Percentiles rank a stretch among this genome's conserved stretches.
Evolutionary conservation across 2,888 invertebrate species (phyloP).

Genomic region (Cheilosia pagana): DNA sequence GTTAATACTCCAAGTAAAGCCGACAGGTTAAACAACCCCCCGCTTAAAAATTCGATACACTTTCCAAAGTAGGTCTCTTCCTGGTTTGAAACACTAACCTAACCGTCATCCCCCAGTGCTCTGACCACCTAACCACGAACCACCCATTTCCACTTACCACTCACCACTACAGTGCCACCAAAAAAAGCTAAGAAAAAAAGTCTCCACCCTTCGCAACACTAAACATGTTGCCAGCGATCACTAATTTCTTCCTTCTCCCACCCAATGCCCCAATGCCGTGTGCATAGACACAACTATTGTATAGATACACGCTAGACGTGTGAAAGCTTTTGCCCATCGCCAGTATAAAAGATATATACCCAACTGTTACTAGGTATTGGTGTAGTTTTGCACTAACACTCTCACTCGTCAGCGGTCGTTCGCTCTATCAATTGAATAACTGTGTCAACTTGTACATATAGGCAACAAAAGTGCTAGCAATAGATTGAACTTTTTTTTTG

Average conservation of each 20-base stretch:
- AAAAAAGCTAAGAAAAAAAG: constrained; percentile 2
- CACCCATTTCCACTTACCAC: not conserved
- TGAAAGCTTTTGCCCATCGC: constrained; percentile 43
- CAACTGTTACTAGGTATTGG: constrained; percentile 10
- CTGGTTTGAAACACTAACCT: constrained; percentile 49
- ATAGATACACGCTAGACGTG: constrained; percentile 45
- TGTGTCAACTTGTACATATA: constrained; percentile 69
- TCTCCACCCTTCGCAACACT: constrained; percentile 52
- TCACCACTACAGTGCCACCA: constrained; percentile 6
- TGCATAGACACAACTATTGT: constrained; percentile 14
- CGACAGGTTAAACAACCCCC: constrained; percentile 20
- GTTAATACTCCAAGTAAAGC: not conserved
- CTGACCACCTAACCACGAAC: constrained; percentile 16
- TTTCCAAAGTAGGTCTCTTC: constrained; percentile 68
- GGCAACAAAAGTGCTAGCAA: constrained; percentile 44
- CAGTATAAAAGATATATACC: not conserved
- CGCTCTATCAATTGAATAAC: constrained; percentile 75
- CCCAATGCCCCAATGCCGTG: constrained; percentile 6
- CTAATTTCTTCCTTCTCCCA: constrained; percentile 63
- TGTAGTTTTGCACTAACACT: constrained; percentile 53
- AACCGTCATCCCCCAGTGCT: constrained; percentile 36
- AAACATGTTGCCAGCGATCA: constrained; percentile 66
- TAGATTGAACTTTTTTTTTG: constrained; percentile 46
- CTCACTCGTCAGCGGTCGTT: constrained; percentile 62
- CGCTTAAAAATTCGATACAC: constrained; percentile 34